phyloP scores from a whole-genome alignment of 1,140 invertebrate genomes.

The Hetaerina americana region DNA sequence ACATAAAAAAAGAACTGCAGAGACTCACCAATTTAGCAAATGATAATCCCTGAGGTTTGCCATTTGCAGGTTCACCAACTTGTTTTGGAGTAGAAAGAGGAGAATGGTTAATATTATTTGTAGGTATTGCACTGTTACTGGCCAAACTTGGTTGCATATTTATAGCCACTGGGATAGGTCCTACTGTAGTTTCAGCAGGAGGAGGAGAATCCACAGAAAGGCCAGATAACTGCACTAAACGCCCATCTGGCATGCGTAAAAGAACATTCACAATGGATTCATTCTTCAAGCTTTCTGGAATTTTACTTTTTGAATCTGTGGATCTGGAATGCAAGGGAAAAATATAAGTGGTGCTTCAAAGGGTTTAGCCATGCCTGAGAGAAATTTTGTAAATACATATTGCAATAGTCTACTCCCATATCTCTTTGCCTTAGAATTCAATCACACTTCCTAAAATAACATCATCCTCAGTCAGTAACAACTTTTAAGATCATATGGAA shows the following conservation, averaged over 20 bases:
- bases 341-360: too few species aligned
- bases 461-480: too few species aligned
- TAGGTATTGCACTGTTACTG: neutral
- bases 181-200: neutral
- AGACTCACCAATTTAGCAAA: neutral
- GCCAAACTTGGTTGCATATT: too few species aligned
- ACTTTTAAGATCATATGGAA: too few species aligned
- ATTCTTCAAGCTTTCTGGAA: too few species aligned
- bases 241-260: slow-evolving; percentile 35
- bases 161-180: neutral
- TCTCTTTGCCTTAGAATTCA: too few species aligned
- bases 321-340: too few species aligned
- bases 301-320: too few species aligned
- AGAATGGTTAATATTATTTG: neutral
- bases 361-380: too few species aligned
- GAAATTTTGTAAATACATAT: too few species aligned
- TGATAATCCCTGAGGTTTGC: neutral
- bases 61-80: neutral
- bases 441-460: too few species aligned
- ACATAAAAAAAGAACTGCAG: neutral
- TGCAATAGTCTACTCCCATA: too few species aligned
- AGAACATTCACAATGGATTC: slow-evolving; percentile 31
- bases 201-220: slow-evolving; percentile 22
- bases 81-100: neutral
- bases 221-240: slow-evolving; percentile 33